A percentile compares a stretch with the other conserved stretches of the same genome.
These are phyloP conservation scores for Temnothorax unifasciatus DNA, from an alignment of 2,888 invertebrate species.

Conservation along the genomic window DNA sequence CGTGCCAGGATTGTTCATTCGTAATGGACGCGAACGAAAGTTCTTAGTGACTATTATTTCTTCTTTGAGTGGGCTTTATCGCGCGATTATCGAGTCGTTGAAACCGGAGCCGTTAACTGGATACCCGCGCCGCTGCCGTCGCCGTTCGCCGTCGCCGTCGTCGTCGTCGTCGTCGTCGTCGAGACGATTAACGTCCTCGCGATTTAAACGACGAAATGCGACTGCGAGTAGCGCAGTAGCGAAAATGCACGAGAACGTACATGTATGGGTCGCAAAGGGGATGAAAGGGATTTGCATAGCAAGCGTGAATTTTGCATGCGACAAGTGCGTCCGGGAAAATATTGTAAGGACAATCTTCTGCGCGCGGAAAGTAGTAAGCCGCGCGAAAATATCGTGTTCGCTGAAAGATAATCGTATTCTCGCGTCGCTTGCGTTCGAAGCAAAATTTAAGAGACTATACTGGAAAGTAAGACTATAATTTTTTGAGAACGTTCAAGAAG, in stretches of 20 bases:
- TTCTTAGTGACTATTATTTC: conserved; percentile 57
- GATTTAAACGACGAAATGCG: conserved; percentile 47
- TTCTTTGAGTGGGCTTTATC: conserved; percentile 51
- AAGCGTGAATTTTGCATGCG: conserved; percentile 52
- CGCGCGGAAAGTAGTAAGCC: conserved; percentile 48
- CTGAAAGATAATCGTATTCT: conserved; percentile 42
- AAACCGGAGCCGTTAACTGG: conserved; percentile 41
- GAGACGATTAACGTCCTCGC: conserved; percentile 51
- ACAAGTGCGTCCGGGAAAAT: conserved; percentile 51
- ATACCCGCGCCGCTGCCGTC: conserved; percentile 9
- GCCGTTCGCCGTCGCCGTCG: background rate
- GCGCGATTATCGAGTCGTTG: conserved; percentile 52
- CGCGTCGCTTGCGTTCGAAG: conserved; percentile 19
- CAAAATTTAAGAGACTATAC: conserved; percentile 35
- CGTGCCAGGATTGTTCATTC: conserved; percentile 30
- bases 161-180: background rate
- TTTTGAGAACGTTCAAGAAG: background rate
- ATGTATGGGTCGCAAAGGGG: conserved; percentile 30
- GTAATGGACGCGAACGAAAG: conserved; percentile 46
- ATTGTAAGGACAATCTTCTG: conserved; percentile 53
- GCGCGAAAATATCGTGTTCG: conserved; percentile 29
- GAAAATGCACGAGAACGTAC: background rate
- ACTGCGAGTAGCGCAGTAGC: conserved; percentile 11
- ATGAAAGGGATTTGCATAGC: conserved; percentile 57
- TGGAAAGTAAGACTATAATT: background rate